Base-by-base conservation (phyloP, 2,888 invertebrate species). In the Electrophaes corylata region DNA sequence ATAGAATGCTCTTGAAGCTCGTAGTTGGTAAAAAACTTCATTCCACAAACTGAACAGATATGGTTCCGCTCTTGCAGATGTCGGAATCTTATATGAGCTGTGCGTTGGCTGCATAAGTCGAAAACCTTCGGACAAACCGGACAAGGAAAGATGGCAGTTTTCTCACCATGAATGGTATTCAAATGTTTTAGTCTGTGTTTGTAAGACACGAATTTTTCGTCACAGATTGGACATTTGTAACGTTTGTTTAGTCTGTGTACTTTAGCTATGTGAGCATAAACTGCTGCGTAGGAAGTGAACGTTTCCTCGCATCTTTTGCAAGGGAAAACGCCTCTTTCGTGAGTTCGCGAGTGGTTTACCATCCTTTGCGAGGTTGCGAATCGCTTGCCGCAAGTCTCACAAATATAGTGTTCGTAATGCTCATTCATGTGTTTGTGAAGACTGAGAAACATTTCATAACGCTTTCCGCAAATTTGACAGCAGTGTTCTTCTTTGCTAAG, bases 21-120 rank as follows among this genome's bases (percentile, higher is more conserved):
- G 50, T 92, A 92, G 49, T 93, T 93, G 0, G 91, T 89, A 59
- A 92, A 92, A 64, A 93, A 93, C 67, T 92, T 91, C 82, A 91
- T 92, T 0, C 90, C 86, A 44, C 93, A 93, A 1, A 88, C 81
- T 0, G 85, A 73, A 64, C 93, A 93, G 0, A 91, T 76, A 58
- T 92, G 92, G 33, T 88, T 93, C 57, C 84, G 79, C 67, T 85
- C 93, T 72, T 83, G 92, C 49, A 84, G 73, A 67, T 87, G 93
- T 70, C 83, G 88, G 35, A 84, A 87, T 3, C 84, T 75, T 14
- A 91, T 83, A 54, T 92, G 92, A 0, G 88, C 84, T 0, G 89
- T 91, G 5, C 91, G 70, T 0, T 84, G 74, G 54, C 91, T 91
- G 69, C 89, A 89, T 1, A 90, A 67, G 40, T 89, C 90, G 51